These are phyloP conservation scores for Dysdera silvatica DNA, from an alignment of 1,140 invertebrate species.

Conservation along the genomic window DNA sequence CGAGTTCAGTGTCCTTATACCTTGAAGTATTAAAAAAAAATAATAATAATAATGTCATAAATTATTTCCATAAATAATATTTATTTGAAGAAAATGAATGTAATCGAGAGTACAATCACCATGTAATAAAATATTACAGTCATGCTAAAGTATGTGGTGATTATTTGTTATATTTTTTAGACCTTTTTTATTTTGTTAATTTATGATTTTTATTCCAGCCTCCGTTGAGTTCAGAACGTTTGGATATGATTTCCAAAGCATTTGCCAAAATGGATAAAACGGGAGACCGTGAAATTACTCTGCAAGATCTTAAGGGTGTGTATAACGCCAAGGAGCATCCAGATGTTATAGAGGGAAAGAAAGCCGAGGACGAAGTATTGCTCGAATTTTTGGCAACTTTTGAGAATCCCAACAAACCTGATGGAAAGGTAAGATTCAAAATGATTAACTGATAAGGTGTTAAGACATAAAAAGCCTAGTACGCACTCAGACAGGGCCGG, in stretches of 20 bases:
- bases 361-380: constrained; percentile 36
- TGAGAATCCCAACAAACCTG: constrained; percentile 29
- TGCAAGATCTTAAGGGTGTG: constrained; percentile 36
- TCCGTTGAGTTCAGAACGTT: constrained; percentile 34
- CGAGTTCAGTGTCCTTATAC: too few species aligned
- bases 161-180: neutral
- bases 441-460: too few species aligned
- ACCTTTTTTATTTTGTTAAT: neutral
- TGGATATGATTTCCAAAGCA: constrained; percentile 35
- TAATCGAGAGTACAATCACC: too few species aligned
- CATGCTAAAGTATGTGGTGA: too few species aligned
- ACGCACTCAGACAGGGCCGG: too few species aligned
- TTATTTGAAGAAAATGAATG: too few species aligned
- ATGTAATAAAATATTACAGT: too few species aligned
- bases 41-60: too few species aligned
- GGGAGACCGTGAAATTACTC: constrained; percentile 37
- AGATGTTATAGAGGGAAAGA: constrained; percentile 36
- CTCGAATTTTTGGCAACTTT: constrained; percentile 36
- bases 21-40: too few species aligned
- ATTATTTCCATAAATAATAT: too few species aligned
- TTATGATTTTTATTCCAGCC: constrained; percentile 33
- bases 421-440: constrained; percentile 29
- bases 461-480: too few species aligned
- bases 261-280: constrained; percentile 39
- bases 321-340: constrained; percentile 37